Conservation (phyloP, 2,888 invertebrate genomes). For the Chrysolina americana region DNA sequence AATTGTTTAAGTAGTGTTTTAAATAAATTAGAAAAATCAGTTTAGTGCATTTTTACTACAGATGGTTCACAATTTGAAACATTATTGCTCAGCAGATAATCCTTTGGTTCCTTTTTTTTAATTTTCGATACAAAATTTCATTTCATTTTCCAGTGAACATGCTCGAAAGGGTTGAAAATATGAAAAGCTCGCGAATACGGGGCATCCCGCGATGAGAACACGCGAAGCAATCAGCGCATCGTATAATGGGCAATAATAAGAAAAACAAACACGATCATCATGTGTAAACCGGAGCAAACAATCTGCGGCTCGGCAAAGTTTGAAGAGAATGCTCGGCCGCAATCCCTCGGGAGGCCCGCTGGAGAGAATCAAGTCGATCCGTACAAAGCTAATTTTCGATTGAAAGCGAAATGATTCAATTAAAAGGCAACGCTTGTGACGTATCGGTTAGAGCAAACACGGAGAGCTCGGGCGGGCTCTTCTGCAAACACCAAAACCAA, state of each 20-base stretch:
- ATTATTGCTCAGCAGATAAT: no score
- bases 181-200: no score
- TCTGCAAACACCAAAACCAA: slow-evolving; percentile 10
- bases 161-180: no score
- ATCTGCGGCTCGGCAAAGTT: slow-evolving; percentile 24
- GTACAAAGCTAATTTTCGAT: slow-evolving; percentile 58
- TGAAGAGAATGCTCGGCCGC: slow-evolving; percentile 24
- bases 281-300: slow-evolving; percentile 41
- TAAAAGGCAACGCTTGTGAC: slow-evolving; percentile 54
- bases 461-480: slow-evolving; percentile 41
- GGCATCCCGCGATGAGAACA: background rate
- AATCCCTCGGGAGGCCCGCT: slow-evolving; percentile 4
- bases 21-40: no score
- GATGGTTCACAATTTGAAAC: no score
- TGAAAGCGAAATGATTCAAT: slow-evolving; percentile 59
- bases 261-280: slow-evolving; percentile 42
- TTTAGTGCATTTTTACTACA: no score
- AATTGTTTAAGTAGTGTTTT: no score
- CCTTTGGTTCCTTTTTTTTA: no score
- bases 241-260: slow-evolving; percentile 40
- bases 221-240: slow-evolving; percentile 25
- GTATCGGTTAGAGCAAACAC: slow-evolving; percentile 55
- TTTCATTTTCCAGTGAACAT: no score
- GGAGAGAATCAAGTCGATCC: slow-evolving; percentile 13
- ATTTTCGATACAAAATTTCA: no score